Conservation (phyloP, 2,888 invertebrate species). For the Drosophila glabriapex region DNA sequence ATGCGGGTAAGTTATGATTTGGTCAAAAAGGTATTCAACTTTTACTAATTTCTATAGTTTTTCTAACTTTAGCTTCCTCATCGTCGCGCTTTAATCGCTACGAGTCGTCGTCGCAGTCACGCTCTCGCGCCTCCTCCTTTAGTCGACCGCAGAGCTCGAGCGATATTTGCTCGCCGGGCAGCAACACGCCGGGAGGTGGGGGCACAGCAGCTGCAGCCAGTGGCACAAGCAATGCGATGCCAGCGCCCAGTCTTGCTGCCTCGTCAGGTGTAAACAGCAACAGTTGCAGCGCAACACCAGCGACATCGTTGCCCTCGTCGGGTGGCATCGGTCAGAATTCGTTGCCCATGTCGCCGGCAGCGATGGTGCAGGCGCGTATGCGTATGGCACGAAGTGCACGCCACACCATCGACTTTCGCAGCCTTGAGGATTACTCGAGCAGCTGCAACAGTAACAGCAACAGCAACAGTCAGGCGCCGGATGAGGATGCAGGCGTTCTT, state of each 20-base stretch:
- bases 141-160: constrained; percentile 83
- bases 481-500: constrained; percentile 86
- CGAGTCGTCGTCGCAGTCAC: constrained; percentile 87
- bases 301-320: constrained; percentile 67
- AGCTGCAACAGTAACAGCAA: constrained; percentile 57
- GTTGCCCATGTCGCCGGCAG: constrained; percentile 86
- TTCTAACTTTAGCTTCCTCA: constrained; percentile 37
- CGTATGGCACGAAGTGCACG: constrained; percentile 84
- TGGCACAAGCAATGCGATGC: constrained; percentile 62
- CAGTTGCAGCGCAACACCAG: constrained; percentile 37
- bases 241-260: constrained; percentile 65
- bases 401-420: constrained; percentile 86
- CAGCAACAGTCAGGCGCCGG: constrained; percentile 88
- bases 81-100: constrained; percentile 87
- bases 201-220: constrained; percentile 28
- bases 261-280: constrained; percentile 69
- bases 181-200: constrained; percentile 52
- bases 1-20: constrained; percentile 49
- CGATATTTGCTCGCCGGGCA: constrained; percentile 80
- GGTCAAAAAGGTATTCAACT: background rate
- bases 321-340: constrained; percentile 74
- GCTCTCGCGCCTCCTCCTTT: constrained; percentile 85
- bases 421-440: constrained; percentile 89
- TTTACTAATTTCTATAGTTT: constrained; percentile 19
- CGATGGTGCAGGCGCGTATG: constrained; percentile 85